phyloP scores from a whole-genome alignment of 2,797 vertebrate species.

The Propithecus deckenii region DNA sequence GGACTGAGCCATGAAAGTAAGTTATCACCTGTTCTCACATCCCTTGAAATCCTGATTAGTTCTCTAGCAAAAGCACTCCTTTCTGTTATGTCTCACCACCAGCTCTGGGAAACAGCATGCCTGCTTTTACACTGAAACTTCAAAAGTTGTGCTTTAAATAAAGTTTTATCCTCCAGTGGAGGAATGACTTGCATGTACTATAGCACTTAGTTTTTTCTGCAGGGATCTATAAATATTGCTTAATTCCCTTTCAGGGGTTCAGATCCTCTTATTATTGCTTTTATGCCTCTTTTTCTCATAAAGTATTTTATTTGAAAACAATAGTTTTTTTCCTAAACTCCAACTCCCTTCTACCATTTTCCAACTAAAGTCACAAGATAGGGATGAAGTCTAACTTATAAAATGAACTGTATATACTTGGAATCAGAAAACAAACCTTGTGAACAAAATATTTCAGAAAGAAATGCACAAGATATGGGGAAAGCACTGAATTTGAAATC shows the following conservation, averaged over 20 bases:
- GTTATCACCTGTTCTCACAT: constrained; percentile 38
- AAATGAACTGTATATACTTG: background rate
- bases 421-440: background rate
- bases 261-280: background rate
- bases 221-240: background rate
- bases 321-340: background rate
- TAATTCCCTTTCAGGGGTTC: background rate
- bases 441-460: background rate
- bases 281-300: constrained; percentile 3
- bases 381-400: background rate
- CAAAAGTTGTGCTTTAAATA: constrained; percentile 19
- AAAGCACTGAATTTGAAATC: constrained; percentile 33
- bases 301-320: constrained; percentile 50
- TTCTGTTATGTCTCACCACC: constrained; percentile 3
- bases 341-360: background rate
- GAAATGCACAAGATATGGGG: background rate
- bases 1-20: constrained; percentile 37
- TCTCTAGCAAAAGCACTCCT: constrained; percentile 43
- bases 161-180: background rate
- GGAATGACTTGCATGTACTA: background rate
- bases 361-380: background rate
- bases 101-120: background rate
- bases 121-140: background rate
- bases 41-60: constrained; percentile 51
- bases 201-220: constrained; percentile 21